phyloP scores from a whole-genome alignment of 2,888 invertebrate genomes.

The Invenusta paracnida region DNA sequence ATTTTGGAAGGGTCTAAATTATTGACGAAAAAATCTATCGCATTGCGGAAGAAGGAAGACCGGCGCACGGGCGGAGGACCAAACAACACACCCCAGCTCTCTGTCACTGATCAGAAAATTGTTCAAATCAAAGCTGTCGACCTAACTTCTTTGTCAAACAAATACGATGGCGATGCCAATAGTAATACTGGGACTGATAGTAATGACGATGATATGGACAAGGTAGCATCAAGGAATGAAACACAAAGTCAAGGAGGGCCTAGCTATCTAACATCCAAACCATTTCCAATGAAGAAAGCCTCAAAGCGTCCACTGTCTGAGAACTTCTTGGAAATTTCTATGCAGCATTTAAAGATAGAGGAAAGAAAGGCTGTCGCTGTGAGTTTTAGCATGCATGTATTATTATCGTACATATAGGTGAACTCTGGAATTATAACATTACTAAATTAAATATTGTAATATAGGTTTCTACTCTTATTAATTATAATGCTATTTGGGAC shows the following conservation, averaged over 20 bases:
- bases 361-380: neutral
- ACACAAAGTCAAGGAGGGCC: neutral
- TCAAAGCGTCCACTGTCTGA: neutral
- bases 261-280: neutral
- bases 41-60: neutral
- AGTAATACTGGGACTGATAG: neutral
- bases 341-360: neutral
- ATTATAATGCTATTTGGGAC: too few relatives aligned
- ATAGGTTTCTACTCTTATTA: too few relatives aligned
- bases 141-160: neutral
- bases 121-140: neutral
- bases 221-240: too few relatives aligned
- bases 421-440: too few relatives aligned
- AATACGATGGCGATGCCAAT: neutral
- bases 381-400: neutral
- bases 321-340: neutral
- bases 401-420: too few relatives aligned
- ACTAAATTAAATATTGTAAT: too few relatives aligned
- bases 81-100: neutral
- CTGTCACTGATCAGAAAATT: neutral
- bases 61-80: neutral
- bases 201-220: neutral
- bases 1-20: constrained; percentile 12
- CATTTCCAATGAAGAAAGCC: neutral
- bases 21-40: neutral